Base-by-base conservation (phyloP, 2,797 vertebrate species). In the Catharus ustulatus region DNA sequence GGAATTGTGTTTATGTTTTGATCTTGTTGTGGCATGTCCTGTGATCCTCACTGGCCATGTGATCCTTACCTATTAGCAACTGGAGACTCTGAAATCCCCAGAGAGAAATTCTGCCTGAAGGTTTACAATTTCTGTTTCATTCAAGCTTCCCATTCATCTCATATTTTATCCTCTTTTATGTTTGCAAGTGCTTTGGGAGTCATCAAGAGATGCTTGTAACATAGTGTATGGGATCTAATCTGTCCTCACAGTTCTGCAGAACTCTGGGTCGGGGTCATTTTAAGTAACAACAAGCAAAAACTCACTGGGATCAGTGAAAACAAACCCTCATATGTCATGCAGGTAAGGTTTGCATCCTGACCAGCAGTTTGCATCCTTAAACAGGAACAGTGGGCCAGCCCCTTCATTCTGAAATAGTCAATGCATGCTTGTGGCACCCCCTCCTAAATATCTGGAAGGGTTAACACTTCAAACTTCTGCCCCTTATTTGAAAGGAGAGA, bases 81-180 rank as follows among this genome's bases (percentile, higher is more conserved):
- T 89, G 26, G 36, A 91, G 67, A 62, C 30, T 43, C 46, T 90
- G 46, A 84, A 80, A 20, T 87, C 85, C 72, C 57, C 57, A 55
- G 89, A 84, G 49, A 74, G 57, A 94, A 90, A 86, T 84, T 86
- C 57, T 90, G 57, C 38, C 85, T 84, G 57, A 74, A 90, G 49
- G 71, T 79, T 93, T 93, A 77, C 67, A 91, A 64, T 91, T 93
- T 61, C 24, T 93, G 14, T 48, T 96, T 94, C 86, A 94, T 93
- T 96, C 94, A 95, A 49, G 36, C 24, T 87, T 96, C 87, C 71
- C 72, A 91, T 94, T 93, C 85, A 90, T 96, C 79, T 94, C 69
- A 54, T 88, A 93, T 86, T 91, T 94, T 94, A 93, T 82, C 38
- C 46, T 90, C 54, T 93, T 54, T 62, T 87, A 45, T 74, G 49